Conservation (phyloP, 2,113 vertebrate genomes). For the Strix uralensis region DNA sequence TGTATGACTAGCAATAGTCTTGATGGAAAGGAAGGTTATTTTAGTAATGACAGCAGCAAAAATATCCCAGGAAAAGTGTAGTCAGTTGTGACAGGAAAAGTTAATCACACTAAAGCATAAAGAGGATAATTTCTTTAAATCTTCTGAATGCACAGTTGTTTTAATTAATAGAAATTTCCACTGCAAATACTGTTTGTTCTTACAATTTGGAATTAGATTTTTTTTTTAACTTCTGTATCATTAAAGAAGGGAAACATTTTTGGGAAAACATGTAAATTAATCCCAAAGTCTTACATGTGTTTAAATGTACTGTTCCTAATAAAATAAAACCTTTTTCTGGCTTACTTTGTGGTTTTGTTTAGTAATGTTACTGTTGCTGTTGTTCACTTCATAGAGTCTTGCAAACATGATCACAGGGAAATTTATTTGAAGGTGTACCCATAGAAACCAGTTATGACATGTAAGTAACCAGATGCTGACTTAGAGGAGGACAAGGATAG, state of each 20-base stretch:
- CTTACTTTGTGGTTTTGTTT: conserved; percentile 22
- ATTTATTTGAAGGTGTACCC: neutral
- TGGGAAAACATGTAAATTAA: conserved; percentile 63
- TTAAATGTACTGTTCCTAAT: conserved; percentile 71
- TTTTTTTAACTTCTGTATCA: conserved; percentile 50
- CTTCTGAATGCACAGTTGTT: conserved; percentile 51
- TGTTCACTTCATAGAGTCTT: neutral
- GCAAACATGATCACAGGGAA: neutral
- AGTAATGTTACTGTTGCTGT: neutral
- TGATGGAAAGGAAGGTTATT: conserved; percentile 52
- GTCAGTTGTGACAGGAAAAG: conserved; percentile 23
- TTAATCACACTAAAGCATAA: conserved; percentile 19
- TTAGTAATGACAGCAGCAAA: conserved; percentile 49
- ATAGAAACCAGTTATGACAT: neutral
- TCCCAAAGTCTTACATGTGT: conserved; percentile 63
- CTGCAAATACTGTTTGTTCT: conserved; percentile 44
- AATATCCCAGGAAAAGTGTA: conserved; percentile 44
- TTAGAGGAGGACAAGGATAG: neutral
- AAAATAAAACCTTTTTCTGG: conserved; percentile 69
- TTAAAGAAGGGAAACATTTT: conserved; percentile 61
- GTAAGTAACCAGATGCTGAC: neutral
- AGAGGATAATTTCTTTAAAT: conserved; percentile 24
- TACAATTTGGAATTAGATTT: conserved; percentile 53
- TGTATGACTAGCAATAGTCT: conserved; percentile 59
- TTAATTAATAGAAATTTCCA: conserved; percentile 52